A percentile compares a stretch with the other conserved stretches of the same genome.
phyloP scores from a whole-genome alignment of 2,888 invertebrate species.

The Amphipyra berbera region DNA sequence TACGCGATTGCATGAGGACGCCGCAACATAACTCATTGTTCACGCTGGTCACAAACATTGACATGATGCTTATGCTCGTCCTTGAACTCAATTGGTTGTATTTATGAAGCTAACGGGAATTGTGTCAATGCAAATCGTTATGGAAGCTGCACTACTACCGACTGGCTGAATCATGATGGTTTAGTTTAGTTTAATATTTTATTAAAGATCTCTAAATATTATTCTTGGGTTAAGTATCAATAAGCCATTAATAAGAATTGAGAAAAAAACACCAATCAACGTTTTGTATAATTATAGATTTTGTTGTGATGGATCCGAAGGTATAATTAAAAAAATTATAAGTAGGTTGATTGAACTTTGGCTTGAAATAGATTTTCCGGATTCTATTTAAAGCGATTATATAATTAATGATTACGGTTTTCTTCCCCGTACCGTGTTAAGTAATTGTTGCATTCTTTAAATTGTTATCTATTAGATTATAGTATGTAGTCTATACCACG shows the following conservation, averaged over 20 bases:
- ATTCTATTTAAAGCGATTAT: conserved; percentile 65
- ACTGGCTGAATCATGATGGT: conserved; percentile 67
- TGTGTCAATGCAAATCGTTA: conserved; percentile 85
- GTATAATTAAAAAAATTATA: conserved; percentile 6
- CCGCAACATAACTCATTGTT: conserved; percentile 86
- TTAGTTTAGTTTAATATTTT: conserved; percentile 21
- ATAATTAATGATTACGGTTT: conserved; percentile 65
- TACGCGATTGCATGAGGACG: conserved; percentile 86
- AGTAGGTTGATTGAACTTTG: conserved; percentile 61
- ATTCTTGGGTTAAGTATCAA: neutral
- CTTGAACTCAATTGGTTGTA: conserved; percentile 88
- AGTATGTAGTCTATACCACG: conserved; percentile 34
- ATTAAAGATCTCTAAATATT: neutral
- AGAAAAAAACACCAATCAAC: conserved; percentile 3
- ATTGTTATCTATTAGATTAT: conserved; percentile 33
- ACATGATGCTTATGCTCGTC: conserved; percentile 84
- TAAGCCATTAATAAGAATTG: neutral
- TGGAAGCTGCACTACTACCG: conserved; percentile 71
- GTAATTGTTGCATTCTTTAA: conserved; percentile 67
- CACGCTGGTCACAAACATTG: conserved; percentile 86
- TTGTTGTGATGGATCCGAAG: conserved; percentile 4
- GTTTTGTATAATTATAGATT: conserved; percentile 26
- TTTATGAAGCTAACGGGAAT: conserved; percentile 87
- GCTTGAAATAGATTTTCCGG: conserved; percentile 65
- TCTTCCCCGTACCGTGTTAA: conserved; percentile 69